phyloP scores from a whole-genome alignment of 2,888 invertebrate genomes.

The Pteria penguin region DNA sequence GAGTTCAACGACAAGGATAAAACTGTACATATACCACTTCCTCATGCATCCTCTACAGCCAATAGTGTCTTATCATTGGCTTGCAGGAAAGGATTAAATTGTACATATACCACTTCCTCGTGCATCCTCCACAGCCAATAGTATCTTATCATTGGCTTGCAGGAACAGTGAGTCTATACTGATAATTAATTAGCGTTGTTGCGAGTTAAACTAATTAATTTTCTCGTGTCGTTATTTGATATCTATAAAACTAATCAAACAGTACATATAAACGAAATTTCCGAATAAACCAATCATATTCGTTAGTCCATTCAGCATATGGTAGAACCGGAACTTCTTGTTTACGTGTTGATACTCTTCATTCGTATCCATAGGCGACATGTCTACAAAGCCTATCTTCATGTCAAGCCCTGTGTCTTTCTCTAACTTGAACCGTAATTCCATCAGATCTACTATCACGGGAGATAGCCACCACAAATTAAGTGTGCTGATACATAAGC shows the following conservation, averaged over 20 bases:
- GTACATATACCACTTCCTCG: too few species aligned
- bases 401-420: background rate
- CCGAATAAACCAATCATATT: background rate
- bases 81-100: too few species aligned
- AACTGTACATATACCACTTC: too few species aligned
- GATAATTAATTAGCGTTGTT: too few species aligned
- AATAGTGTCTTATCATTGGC: too few species aligned
- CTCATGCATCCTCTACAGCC: too few species aligned
- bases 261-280: background rate
- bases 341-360: background rate
- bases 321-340: background rate
- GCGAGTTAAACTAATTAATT: too few species aligned
- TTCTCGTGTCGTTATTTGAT: too few species aligned
- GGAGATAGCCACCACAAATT: background rate
- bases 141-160: too few species aligned
- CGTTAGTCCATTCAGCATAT: background rate
- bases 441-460: background rate
- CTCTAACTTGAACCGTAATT: background rate
- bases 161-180: too few species aligned
- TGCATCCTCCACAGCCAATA: too few species aligned
- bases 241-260: background rate
- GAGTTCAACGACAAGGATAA: too few species aligned
- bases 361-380: background rate
- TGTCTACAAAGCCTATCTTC: background rate
- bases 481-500: background rate